Percentiles rank a stretch among this genome's conserved stretches.
Conservation (phyloP, 2,113 vertebrate species). For the Eira barbara region DNA sequence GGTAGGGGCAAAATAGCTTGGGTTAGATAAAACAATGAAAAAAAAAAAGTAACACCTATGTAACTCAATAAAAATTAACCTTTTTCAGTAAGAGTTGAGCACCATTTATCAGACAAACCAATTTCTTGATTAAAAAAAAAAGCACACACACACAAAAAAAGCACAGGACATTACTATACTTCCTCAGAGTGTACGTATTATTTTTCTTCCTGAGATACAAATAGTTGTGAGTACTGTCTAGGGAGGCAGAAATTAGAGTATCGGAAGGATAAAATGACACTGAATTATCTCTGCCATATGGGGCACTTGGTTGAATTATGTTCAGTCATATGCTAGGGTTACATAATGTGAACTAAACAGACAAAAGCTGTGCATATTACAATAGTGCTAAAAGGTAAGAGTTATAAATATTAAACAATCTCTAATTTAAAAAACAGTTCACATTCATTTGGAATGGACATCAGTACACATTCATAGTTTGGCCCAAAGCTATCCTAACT, state of each 20-base stretch:
- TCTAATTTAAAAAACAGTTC: not conserved
- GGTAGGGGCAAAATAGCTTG: not conserved
- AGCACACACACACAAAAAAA: too few species aligned
- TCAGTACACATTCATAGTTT: not conserved
- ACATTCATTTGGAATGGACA: not conserved
- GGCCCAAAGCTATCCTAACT: not conserved
- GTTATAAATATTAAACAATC: not conserved
- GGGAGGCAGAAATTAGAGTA: not conserved
- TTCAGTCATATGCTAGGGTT: not conserved
- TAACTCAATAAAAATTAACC: not conserved
- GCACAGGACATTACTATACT: not conserved
- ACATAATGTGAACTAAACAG: not conserved
- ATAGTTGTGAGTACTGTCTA: not conserved
- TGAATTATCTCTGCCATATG: not conserved
- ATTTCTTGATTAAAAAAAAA: not conserved
- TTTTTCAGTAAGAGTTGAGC: not conserved
- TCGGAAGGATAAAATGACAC: not conserved
- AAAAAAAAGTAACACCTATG: not conserved
- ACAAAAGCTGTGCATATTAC: not conserved
- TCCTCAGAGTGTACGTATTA: not conserved
- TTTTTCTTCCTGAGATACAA: not conserved
- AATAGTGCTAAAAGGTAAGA: not conserved
- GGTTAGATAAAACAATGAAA: not conserved
- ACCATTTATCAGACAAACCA: not conserved
- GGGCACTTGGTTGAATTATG: not conserved